Base-by-base conservation (phyloP, 1,140 invertebrate species). In the Zaprionus vittiger region DNA sequence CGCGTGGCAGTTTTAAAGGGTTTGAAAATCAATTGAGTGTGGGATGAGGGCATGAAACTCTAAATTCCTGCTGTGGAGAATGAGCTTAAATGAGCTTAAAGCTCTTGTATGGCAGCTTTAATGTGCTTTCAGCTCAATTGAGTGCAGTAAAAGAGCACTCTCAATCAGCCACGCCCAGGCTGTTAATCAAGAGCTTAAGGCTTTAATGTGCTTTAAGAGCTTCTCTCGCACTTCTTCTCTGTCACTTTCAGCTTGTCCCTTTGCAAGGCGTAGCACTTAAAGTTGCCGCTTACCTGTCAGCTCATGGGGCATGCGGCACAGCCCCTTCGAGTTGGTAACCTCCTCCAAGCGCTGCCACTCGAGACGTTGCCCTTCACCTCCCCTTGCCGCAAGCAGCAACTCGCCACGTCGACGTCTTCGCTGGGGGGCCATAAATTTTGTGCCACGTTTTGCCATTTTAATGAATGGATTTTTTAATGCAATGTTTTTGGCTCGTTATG, bases 381-480 rank as follows among this genome's bases (percentile, higher is more conserved):
- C 7, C 41, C 24, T 20, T 31, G 28, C 0, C 28, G 1, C 26
- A 28, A 28, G 6, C 26, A 28, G 26, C 26, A 31, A 31, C 20
- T 11, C 28, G 11, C 38, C 28, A 20, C 67, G 56, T 26, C 69
- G 44, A 34, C 69, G 15, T 55, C 54, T 73, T 75, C 55, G 38
- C 41, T 14, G 49, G 20, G 59, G 59, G 69, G 79, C 84, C 81
- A 89, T 89, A 89, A 89, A 89, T 84, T 84, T 68, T 73, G 65
- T 82, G 85, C 83, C 84, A 86, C 84, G 82, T 86, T 86, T 89
- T 81, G 84, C 84, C 84, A 90, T 89, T 89, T 84, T 89, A 89
- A 89, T 89, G 84, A 89, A 89, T 89, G 84, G 84, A 84, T 83
- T 87, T 89, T 84, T 89, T 89, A 87, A 87, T 87, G 84, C 84